Evolutionary conservation across 2,113 vertebrate genomes (phyloP).

Genomic region (Lophotis ruficrista): DNA sequence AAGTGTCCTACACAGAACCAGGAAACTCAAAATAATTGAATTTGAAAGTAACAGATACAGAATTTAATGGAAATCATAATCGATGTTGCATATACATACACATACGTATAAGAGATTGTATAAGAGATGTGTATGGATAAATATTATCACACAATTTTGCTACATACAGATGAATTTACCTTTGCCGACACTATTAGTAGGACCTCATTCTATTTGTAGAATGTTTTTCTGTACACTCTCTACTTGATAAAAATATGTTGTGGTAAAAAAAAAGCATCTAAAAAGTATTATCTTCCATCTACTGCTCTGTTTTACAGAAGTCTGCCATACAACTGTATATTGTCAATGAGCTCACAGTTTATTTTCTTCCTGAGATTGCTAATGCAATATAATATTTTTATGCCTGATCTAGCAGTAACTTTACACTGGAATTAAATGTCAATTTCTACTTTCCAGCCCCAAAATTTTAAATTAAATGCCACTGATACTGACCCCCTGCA

Average conservation of each 20-base stretch:
- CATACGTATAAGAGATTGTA: too few species aligned
- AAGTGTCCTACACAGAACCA: rapidly evolving
- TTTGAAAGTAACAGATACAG: background rate
- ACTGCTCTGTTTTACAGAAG: background rate
- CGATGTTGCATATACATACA: background rate
- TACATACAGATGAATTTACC: background rate
- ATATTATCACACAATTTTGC: too few species aligned
- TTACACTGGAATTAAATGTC: slow-evolving; percentile 64
- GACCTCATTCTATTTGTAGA: background rate
- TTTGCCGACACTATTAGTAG: background rate
- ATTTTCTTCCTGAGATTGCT: slow-evolving; percentile 40
- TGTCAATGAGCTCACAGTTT: background rate
- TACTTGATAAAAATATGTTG: background rate
- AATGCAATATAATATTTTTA: slow-evolving; percentile 56
- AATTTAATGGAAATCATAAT: background rate
- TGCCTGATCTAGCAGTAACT: slow-evolving; percentile 47
- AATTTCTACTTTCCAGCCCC: slow-evolving; percentile 45
- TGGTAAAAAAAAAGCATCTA: background rate
- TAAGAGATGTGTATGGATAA: rapidly evolving
- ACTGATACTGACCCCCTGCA: slow-evolving; percentile 18
- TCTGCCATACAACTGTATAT: background rate
- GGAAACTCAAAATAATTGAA: background rate
- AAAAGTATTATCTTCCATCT: background rate
- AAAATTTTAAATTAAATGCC: slow-evolving; percentile 56
- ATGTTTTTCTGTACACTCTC: background rate